Percentiles rank a stretch among this genome's conserved stretches.
phyloP scores from a whole-genome alignment of 2,888 invertebrate genomes.

The Didymodactylos carnosus region DNA sequence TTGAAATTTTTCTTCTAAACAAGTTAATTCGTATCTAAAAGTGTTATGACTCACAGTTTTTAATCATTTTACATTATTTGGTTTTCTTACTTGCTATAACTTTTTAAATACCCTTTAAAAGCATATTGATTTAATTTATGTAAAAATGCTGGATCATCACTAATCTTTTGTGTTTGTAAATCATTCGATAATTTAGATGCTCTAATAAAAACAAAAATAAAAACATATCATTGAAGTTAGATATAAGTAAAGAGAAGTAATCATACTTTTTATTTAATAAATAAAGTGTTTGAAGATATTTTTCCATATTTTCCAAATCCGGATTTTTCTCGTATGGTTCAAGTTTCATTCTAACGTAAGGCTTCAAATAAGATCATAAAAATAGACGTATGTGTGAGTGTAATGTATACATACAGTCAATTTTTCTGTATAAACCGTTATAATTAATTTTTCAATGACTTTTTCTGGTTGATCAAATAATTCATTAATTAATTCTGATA shows the following conservation, averaged over 20 bases:
- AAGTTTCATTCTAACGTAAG: not conserved
- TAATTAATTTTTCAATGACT: constrained; percentile 89
- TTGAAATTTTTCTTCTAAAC: constrained; percentile 56
- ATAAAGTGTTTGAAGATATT: constrained; percentile 65
- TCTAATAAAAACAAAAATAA: constrained; percentile 33
- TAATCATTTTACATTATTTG: constrained; percentile 39
- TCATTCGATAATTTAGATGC: constrained; percentile 52
- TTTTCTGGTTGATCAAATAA: constrained; percentile 86
- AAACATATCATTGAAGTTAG: constrained; percentile 17
- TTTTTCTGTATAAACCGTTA: constrained; percentile 78
- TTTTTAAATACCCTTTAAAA: constrained; percentile 54
- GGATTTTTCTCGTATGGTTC: not conserved
- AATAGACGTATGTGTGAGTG: not conserved
- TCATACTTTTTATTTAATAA: constrained; percentile 64
- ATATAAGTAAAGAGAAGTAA: constrained; percentile 1
- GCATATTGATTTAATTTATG: constrained; percentile 57
- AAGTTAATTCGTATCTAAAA: constrained; percentile 45
- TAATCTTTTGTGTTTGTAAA: constrained; percentile 50
- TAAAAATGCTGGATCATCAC: constrained; percentile 56
- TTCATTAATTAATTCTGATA: constrained; percentile 47
- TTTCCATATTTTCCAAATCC: constrained; percentile 48
- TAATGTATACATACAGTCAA: constrained; percentile 31
- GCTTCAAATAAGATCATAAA: constrained; percentile 5
- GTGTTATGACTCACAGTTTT: not conserved
- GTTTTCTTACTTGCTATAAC: constrained; percentile 42